phyloP scores from a whole-genome alignment of 2,797 vertebrate genomes.

The Halcyon smyrnensis region DNA sequence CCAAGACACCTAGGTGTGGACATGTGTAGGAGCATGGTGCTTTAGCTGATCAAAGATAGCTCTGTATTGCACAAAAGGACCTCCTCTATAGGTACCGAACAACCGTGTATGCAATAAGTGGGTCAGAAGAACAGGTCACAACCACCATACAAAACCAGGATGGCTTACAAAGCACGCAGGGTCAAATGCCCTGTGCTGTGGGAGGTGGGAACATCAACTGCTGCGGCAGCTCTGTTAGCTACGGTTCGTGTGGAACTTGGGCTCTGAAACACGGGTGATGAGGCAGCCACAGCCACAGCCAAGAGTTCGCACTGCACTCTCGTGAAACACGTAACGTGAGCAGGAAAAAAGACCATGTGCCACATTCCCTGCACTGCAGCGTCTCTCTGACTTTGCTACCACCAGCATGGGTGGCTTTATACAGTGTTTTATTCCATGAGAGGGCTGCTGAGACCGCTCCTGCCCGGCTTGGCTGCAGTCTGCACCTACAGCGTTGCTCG shows the following conservation, averaged over 20 bases:
- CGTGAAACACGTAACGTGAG: accelerated
- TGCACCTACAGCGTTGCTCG: accelerated
- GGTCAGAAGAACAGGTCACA: neutral
- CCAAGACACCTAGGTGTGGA: neutral
- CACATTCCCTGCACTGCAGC: neutral
- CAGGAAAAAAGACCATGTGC: accelerated
- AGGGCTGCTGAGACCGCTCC: neutral
- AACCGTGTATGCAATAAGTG: accelerated
- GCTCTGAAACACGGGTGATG: neutral
- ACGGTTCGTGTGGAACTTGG: accelerated
- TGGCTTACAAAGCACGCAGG: neutral
- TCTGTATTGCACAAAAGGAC: neutral
- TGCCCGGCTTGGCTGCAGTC: neutral
- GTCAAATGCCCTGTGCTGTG: neutral
- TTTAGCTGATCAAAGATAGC: neutral
- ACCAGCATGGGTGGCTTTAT: neutral
- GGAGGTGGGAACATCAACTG: neutral
- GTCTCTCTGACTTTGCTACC: neutral
- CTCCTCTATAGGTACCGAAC: neutral
- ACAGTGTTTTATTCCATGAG: neutral
- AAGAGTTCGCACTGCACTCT: accelerated
- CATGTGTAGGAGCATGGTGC: accelerated
- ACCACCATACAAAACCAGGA: neutral
- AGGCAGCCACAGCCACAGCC: accelerated
- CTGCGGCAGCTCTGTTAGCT: neutral